A percentile compares a stretch with the other conserved stretches of the same genome.
phyloP scores from a whole-genome alignment of 1,140 invertebrate species.

The Amyelois transitella region DNA sequence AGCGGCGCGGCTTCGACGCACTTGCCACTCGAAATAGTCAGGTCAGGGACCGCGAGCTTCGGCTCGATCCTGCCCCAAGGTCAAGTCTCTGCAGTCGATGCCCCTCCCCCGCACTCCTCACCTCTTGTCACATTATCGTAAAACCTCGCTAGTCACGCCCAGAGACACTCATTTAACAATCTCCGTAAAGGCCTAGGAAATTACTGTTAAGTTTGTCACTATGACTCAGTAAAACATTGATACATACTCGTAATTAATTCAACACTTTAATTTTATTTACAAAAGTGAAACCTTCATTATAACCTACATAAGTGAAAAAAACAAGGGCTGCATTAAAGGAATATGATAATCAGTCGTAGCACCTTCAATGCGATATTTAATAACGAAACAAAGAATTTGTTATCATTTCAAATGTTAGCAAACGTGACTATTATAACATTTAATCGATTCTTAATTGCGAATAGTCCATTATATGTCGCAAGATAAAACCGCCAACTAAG shows the following conservation, averaged over 20 bases:
- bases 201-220: background rate
- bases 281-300: too few relatives aligned
- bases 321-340: too few relatives aligned
- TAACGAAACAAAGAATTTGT: slow-evolving; percentile 10
- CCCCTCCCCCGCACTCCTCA: slow-evolving; percentile 16
- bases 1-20: slow-evolving; percentile 57
- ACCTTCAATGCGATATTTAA: too few relatives aligned
- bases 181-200: background rate
- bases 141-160: slow-evolving; percentile 33
- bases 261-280: too few relatives aligned
- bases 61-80: slow-evolving; percentile 69
- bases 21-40: slow-evolving; percentile 74
- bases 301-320: too few relatives aligned
- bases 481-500: slow-evolving; percentile 51
- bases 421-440: slow-evolving; percentile 51
- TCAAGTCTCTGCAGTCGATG: slow-evolving; percentile 48
- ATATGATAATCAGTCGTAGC: too few relatives aligned
- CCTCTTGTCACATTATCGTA: slow-evolving; percentile 34
- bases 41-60: slow-evolving; percentile 69
- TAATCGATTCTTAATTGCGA: slow-evolving; percentile 71
- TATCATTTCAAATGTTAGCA: slow-evolving; percentile 44
- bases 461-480: slow-evolving; percentile 50
- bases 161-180: background rate
- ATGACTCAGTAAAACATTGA: background rate
- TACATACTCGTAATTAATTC: background rate